Percentiles rank a stretch among this genome's conserved stretches.
phyloP scores from a whole-genome alignment of 2,113 vertebrate species.

The Polyodon spathula region DNA sequence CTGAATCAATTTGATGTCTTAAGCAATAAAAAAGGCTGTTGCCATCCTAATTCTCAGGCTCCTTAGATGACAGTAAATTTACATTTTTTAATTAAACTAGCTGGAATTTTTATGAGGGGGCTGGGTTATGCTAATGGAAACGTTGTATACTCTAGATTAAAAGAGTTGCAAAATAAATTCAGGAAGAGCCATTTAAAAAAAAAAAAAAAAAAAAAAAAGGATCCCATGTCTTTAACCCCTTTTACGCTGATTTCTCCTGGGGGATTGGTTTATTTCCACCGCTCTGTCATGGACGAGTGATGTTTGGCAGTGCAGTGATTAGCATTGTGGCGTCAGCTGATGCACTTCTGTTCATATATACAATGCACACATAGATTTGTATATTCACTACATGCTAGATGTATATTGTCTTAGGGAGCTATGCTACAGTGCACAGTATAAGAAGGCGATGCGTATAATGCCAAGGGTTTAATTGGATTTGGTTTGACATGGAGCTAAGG shows the following conservation, averaged over 20 bases:
- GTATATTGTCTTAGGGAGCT: too few relatives aligned
- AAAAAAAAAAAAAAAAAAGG: conserved; percentile 54
- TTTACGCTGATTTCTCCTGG: conserved; percentile 83
- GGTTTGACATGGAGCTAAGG: too few relatives aligned
- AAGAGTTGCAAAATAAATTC: conserved; percentile 99
- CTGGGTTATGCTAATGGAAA: conserved; percentile 97
- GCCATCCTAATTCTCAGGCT: conserved; percentile 96
- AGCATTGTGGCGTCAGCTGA: conserved; percentile 50
- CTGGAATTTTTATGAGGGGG: conserved; percentile 99
- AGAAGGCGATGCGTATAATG: too few relatives aligned
- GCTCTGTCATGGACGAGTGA: conserved; percentile 49
- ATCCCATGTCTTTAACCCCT: conserved; percentile 88
- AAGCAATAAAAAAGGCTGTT: conserved; percentile 99
- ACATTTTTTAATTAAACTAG: conserved; percentile 99
- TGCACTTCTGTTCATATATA: conserved; percentile 29
- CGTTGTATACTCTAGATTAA: conserved; percentile 99
- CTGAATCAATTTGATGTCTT: conserved; percentile 98
- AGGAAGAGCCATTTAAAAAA: conserved; percentile 84
- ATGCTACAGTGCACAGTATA: too few relatives aligned
- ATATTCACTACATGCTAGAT: too few relatives aligned
- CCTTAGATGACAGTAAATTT: conserved; percentile 99
- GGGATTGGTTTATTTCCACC: conserved; percentile 46
- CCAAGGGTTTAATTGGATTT: too few relatives aligned
- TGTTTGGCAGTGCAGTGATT: conserved; percentile 50
- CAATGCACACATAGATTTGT: too few relatives aligned